Evolutionary conservation across 1,140 invertebrate species (phyloP).

Genomic region (Drosophila pseudoananassae): DNA sequence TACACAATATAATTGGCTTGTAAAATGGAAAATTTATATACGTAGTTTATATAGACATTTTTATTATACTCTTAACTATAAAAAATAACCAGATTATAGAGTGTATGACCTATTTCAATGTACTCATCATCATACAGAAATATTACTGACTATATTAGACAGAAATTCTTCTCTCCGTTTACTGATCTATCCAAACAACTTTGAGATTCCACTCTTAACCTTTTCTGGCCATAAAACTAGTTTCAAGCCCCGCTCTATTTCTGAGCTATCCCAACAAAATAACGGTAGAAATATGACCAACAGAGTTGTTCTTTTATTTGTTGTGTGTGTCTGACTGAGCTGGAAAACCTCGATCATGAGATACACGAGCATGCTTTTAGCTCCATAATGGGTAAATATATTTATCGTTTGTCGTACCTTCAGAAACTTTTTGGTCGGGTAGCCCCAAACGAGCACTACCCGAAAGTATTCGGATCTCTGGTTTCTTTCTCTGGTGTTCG

Average conservation of each 20-base stretch:
- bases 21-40: not conserved
- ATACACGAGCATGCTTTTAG: constrained; percentile 38
- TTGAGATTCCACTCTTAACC: constrained; percentile 1
- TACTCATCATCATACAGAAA: too few species aligned
- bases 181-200: constrained; percentile 66
- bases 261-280: constrained; percentile 77
- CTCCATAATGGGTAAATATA: constrained; percentile 43
- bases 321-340: not conserved
- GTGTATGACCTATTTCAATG: too few species aligned
- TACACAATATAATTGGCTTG: not conserved
- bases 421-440: constrained; percentile 35
- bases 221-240: constrained; percentile 34
- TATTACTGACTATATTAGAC: not conserved
- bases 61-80: too few species aligned
- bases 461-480: constrained; percentile 2
- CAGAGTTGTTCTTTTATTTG: too few species aligned
- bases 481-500: too few species aligned
- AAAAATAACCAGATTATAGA: too few species aligned
- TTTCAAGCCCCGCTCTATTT: constrained; percentile 57
- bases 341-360: constrained; percentile 8
- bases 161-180: constrained; percentile 1
- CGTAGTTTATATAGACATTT: too few species aligned
- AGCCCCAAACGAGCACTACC: constrained; percentile 12
- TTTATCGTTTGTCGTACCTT: constrained; percentile 22
- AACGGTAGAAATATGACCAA: constrained; percentile 47